Conservation (phyloP, 2,797 vertebrate species). For the Sternotherus odoratus region DNA sequence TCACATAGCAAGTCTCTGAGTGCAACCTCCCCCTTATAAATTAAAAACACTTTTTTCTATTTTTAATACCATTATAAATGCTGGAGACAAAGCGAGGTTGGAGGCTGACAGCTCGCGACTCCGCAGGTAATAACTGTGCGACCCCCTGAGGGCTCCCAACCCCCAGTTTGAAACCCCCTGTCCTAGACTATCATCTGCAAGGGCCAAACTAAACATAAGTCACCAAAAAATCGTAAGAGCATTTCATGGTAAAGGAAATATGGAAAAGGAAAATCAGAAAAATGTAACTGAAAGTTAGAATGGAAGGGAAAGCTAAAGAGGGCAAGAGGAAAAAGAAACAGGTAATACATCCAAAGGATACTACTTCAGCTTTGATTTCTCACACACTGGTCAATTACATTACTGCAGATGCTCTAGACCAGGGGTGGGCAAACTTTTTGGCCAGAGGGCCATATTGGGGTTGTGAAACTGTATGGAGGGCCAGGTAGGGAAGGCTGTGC, state of each 20-base stretch:
- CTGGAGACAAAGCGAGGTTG: no score
- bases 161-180: no score
- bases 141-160: no score
- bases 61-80: no score
- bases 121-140: no score
- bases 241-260: neutral
- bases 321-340: neutral
- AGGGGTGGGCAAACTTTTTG: no score
- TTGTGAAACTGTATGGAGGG: no score
- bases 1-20: no score
- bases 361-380: neutral
- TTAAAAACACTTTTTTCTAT: no score
- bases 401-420: neutral
- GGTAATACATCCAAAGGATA: neutral
- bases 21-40: no score
- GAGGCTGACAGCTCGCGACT: rapidly evolving
- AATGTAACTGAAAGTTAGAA: neutral
- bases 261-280: neutral
- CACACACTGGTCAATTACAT: neutral
- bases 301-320: neutral
- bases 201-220: neutral
- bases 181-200: neutral
- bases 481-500: no score
- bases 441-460: no score
- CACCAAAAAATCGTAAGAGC: neutral